These are phyloP conservation scores for Larimichthys polyactis DNA, from an alignment of 2,113 vertebrate species.

Conservation along the genomic window DNA sequence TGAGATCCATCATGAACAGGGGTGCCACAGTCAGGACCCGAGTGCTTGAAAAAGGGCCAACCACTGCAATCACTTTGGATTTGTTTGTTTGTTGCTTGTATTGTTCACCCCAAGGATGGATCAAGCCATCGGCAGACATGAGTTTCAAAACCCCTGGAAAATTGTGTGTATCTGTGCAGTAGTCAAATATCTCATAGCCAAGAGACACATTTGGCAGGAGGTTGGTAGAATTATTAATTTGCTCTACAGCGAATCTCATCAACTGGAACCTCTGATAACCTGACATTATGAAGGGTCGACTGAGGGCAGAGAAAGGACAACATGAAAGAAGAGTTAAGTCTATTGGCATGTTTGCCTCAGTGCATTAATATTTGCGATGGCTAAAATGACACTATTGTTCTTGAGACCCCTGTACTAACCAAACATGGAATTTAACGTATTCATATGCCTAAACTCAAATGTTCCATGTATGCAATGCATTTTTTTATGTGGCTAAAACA, in stretches of 20 bases:
- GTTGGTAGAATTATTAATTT: constrained; percentile 88
- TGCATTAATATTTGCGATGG: neutral
- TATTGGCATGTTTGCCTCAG: neutral
- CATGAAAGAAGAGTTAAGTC: neutral
- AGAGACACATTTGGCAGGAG: constrained; percentile 87
- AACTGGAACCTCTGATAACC: constrained; percentile 84
- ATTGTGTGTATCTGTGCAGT: constrained; percentile 79
- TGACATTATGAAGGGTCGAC: constrained; percentile 62
- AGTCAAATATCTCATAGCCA: constrained; percentile 87
- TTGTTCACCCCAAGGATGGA: constrained; percentile 37
- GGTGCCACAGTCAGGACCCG: constrained; percentile 70
- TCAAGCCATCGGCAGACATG: constrained; percentile 64
- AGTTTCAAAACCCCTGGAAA: constrained; percentile 72
- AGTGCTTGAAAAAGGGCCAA: constrained; percentile 79
- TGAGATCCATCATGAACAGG: constrained; percentile 81
- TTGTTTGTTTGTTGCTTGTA: neutral
- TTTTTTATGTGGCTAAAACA: too few relatives aligned
- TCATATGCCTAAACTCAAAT: too few relatives aligned
- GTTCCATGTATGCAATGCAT: too few relatives aligned
- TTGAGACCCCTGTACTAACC: neutral
- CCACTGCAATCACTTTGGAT: constrained; percentile 70
- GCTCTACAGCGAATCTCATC: constrained; percentile 86
- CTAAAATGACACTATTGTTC: neutral
- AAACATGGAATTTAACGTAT: too few relatives aligned
- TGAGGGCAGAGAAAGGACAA: constrained; percentile 42